Conservation (phyloP, 1,140 invertebrate species). For the Drosophila asahinai region DNA sequence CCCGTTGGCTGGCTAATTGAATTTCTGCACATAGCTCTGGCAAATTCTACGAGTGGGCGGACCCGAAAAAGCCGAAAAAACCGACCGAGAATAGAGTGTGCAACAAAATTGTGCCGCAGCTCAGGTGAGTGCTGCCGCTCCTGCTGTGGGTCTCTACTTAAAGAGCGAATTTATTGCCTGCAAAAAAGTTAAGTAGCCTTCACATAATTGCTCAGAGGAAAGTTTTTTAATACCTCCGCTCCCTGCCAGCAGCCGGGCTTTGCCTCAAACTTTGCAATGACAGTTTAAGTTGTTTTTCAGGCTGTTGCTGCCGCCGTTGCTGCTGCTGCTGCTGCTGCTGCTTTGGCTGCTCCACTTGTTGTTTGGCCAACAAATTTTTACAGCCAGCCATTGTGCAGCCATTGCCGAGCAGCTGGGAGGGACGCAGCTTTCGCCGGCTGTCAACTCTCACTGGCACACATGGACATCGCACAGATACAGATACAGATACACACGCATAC, state of each 20-base stretch:
- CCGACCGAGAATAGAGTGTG: conserved; percentile 15
- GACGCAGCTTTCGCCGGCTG: conserved; percentile 46
- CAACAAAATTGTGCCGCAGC: conserved; percentile 48
- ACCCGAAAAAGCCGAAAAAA: conserved; percentile 16
- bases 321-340: conserved; percentile 4
- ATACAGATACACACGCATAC: background rate
- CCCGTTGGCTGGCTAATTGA: conserved; percentile 65
- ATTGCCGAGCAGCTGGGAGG: background rate
- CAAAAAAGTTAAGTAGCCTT: conserved; percentile 63
- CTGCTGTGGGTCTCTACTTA: conserved; percentile 12
- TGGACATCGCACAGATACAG: background rate
- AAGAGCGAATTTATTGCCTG: conserved; percentile 65
- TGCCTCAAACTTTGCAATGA: conserved; percentile 70
- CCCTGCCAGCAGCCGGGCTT: conserved; percentile 46
- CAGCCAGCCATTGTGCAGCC: conserved; percentile 40
- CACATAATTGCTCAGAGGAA: conserved; percentile 71
- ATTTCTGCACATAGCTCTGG: conserved; percentile 63
- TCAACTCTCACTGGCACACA: conserved; percentile 50
- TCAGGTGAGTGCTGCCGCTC: conserved; percentile 34
- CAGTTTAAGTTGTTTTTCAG: conserved; percentile 79
- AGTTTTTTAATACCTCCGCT: conserved; percentile 72
- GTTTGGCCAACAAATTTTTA: conserved; percentile 76
- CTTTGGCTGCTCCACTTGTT: conserved; percentile 67
- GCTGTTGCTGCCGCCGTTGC: conserved; percentile 31
- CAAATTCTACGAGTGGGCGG: conserved; percentile 39